A percentile compares a stretch with the other conserved stretches of the same genome.
These are phyloP conservation scores for Mechanitis messenoides DNA, from an alignment of 2,888 invertebrate species.

Conservation along the genomic window DNA sequence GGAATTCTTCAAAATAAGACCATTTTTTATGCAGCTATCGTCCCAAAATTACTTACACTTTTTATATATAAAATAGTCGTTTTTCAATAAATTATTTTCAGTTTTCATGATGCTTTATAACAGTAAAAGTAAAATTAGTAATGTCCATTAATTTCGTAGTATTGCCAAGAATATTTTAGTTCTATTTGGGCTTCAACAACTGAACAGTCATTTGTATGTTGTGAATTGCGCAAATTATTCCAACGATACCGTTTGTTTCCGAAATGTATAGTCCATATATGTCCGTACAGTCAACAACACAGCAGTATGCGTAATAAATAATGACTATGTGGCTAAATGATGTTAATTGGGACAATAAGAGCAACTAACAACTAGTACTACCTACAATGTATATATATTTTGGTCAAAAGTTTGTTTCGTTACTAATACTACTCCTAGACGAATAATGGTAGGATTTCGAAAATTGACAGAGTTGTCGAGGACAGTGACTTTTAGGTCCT, in stretches of 20 bases:
- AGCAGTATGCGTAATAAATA: conserved; percentile 26
- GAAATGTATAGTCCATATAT: conserved; percentile 14
- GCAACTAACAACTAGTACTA: conserved; percentile 17
- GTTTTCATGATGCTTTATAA: too few relatives aligned
- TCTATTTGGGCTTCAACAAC: neutral
- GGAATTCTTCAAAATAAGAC: too few relatives aligned
- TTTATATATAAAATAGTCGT: too few relatives aligned
- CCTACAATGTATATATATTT: too few relatives aligned
- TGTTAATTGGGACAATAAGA: conserved; percentile 50
- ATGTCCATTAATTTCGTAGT: neutral
- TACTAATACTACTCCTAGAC: too few relatives aligned
- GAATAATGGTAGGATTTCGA: too few relatives aligned
- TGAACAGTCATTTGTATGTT: conserved; percentile 16
- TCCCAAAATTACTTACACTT: too few relatives aligned
- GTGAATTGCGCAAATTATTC: conserved; percentile 17
- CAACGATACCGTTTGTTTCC: conserved; percentile 19
- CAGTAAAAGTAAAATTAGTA: neutral
- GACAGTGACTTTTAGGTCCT: too few relatives aligned
- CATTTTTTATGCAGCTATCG: too few relatives aligned
- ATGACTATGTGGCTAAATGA: conserved; percentile 41
- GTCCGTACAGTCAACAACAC: conserved; percentile 1
- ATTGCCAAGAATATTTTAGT: neutral
- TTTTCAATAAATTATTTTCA: too few relatives aligned
- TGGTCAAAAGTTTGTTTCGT: too few relatives aligned
- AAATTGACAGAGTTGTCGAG: too few relatives aligned